Evolutionary conservation across 2,797 vertebrate species (phyloP), one percentile per base, ranked within the genome.

Genomic region (Merluccius polli): DNA sequence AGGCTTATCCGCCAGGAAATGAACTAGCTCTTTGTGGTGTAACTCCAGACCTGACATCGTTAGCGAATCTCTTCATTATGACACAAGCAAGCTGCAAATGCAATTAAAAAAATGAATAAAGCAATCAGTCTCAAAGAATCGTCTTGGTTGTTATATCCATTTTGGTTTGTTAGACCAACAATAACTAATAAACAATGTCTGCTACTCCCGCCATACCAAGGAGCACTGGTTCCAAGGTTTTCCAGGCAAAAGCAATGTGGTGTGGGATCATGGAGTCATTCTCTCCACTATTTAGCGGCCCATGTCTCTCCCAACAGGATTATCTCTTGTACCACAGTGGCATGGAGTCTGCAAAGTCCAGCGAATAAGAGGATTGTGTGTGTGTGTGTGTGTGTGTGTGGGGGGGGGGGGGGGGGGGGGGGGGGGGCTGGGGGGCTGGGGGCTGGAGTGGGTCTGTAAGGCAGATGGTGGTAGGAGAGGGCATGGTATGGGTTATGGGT

Each of bases 281-380:
- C 63, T 65, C 78, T 78, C 18, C 33, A n/a, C 77, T 38, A 38
- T 73, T 78, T 32, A 41, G 77, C 73, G 31, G 35, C n/a, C 78
- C 71, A 32, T 48, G 83, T 77, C 75, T 73, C 71, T 73, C 35
- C 77, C 86, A 82, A 88, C 79, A 79, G 87, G 90, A 90, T 90
- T 87, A 89, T 79, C 33, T 83, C 80, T 81, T 77, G 1, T 78
- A 81, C 15, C 70, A 69, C n/a, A 77, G 77, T 76, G 80, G 83
- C 1, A 69, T 72, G 24, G 15, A 73, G 85, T 15, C 27, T 32
- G 18, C 8, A 29, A 36, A 71, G 84, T 85, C 81, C 87, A 78
- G 83, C 74, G 69, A 16, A 71, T 89, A 87, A 91, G 83, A 87
- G 88, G 38, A 41, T 16, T 2, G n/a, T n/a, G n/a, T n/a, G n/a